Conservation (phyloP, 2,888 invertebrate species). For the Dichetophora obliterata region DNA sequence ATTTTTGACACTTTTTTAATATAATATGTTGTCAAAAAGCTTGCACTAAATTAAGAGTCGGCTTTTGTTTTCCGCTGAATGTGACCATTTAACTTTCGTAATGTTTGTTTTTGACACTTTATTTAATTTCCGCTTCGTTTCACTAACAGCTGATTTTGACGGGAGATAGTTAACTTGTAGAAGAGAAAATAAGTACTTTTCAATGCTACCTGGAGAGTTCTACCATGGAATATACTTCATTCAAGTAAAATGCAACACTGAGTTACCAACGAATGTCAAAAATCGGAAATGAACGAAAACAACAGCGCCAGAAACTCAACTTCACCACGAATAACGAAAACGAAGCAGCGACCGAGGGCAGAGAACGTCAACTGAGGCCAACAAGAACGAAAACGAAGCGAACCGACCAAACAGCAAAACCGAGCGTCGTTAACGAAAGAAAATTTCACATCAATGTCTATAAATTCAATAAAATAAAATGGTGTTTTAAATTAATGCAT, state of each 20-base stretch:
- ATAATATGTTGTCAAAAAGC: too few species aligned
- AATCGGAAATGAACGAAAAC: slow-evolving; percentile 17
- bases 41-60: too few species aligned
- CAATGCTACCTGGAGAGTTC: too few species aligned
- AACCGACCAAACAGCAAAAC: slow-evolving; percentile 28
- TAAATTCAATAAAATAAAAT: slow-evolving; percentile 47
- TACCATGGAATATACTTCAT: not conserved
- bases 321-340: slow-evolving; percentile 31
- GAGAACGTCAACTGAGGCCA: slow-evolving; percentile 33
- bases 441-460: slow-evolving; percentile 44
- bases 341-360: slow-evolving; percentile 33
- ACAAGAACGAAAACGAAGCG: slow-evolving; percentile 31
- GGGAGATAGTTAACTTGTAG: too few species aligned
- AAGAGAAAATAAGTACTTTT: too few species aligned
- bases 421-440: slow-evolving; percentile 41
- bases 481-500: slow-evolving; percentile 52
- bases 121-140: too few species aligned
- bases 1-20: too few species aligned
- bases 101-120: too few species aligned
- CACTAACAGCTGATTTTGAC: too few species aligned
- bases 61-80: too few species aligned
- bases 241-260: slow-evolving; percentile 4
- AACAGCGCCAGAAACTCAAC: not conserved
- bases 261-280: slow-evolving; percentile 7
- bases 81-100: too few species aligned